phyloP scores from a whole-genome alignment of 2,888 invertebrate genomes.

The Sphinx pinastri region DNA sequence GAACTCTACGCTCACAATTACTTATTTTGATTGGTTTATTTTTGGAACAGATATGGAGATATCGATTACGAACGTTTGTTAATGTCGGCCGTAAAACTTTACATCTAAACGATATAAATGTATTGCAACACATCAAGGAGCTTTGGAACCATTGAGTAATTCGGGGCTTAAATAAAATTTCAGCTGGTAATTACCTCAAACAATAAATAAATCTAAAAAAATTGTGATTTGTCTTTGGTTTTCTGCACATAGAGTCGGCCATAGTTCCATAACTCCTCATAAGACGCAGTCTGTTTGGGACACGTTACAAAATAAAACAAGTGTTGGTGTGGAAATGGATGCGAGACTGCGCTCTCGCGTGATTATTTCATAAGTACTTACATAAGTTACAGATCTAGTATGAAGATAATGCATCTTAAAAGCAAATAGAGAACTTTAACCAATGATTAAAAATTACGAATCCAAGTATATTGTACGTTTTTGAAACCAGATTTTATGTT shows the following conservation, averaged over 20 bases:
- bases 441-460: constrained; percentile 50
- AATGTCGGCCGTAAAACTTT: constrained; percentile 56
- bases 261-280: constrained; percentile 80
- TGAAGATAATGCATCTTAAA: constrained; percentile 76
- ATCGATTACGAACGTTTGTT: too few species aligned
- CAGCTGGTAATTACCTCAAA: constrained; percentile 71
- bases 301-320: constrained; percentile 36
- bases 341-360: constrained; percentile 55
- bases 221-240: constrained; percentile 82
- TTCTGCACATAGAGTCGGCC: constrained; percentile 61
- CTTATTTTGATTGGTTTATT: too few species aligned
- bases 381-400: constrained; percentile 82
- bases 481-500: constrained; percentile 35
- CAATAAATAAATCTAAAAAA: constrained; percentile 63
- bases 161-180: constrained; percentile 66
- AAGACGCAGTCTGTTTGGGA: constrained; percentile 44
- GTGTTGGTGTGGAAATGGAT: constrained; percentile 41
- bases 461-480: constrained; percentile 40
- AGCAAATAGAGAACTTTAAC: constrained; percentile 76
- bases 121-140: constrained; percentile 82
- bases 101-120: constrained; percentile 79
- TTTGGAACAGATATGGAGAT: too few species aligned
- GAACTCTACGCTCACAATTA: too few species aligned
- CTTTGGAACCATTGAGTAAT: constrained; percentile 80
- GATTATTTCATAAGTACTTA: constrained; percentile 80